Conservation (phyloP, 2,113 vertebrate species). For the Rhabdomys dilectus region DNA sequence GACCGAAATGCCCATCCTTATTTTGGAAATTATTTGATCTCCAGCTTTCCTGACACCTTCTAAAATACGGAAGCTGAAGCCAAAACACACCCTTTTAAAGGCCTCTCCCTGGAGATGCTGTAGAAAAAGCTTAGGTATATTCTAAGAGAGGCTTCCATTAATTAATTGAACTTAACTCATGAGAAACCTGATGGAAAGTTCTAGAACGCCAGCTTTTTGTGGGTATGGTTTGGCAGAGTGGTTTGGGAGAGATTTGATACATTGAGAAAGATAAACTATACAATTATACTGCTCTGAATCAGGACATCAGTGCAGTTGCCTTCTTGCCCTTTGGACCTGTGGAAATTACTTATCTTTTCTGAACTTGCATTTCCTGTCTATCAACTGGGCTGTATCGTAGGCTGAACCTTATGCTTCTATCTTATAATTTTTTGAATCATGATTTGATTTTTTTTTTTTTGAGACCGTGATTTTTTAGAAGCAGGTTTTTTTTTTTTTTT, state of each 20-base stretch:
- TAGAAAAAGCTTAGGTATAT: background rate
- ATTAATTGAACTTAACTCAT: background rate
- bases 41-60: background rate
- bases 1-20: background rate
- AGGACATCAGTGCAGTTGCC: background rate
- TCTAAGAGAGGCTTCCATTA: background rate
- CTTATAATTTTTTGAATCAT: background rate
- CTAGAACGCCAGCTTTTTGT: background rate
- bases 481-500: background rate
- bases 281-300: background rate
- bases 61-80: background rate
- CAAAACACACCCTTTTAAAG: background rate
- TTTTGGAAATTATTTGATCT: background rate
- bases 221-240: background rate
- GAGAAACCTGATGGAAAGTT: background rate
- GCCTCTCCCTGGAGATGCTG: background rate
- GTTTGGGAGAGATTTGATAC: background rate
- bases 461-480: background rate
- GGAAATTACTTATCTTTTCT: background rate
- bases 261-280: background rate
- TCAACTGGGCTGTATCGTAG: background rate
- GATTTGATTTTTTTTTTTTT: background rate
- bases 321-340: background rate
- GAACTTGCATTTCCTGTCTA: constrained; percentile 31
- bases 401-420: background rate